These are phyloP conservation scores for Micoletzkya japonica DNA, from an alignment of 2,888 invertebrate species.

Conservation along the genomic window DNA sequence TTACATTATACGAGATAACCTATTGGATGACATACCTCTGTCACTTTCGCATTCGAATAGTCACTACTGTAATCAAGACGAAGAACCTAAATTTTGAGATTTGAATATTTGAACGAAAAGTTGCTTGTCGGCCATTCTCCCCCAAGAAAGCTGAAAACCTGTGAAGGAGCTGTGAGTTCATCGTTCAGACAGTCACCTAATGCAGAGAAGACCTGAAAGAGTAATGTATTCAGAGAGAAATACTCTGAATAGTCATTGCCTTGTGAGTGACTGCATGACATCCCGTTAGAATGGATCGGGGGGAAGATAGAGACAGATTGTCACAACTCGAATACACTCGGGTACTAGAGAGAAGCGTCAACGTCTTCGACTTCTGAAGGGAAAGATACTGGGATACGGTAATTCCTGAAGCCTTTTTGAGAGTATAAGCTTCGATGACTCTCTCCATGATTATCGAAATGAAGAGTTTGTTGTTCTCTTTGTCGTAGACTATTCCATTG, in stretches of 20 bases:
- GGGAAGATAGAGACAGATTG: not conserved
- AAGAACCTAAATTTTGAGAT: not conserved
- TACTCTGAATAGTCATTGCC: not conserved
- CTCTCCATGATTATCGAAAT: slow-evolving; percentile 37
- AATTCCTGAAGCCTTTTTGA: slow-evolving; percentile 29
- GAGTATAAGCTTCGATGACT: slow-evolving; percentile 34
- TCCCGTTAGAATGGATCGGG: slow-evolving; percentile 7
- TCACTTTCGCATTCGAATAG: not conserved
- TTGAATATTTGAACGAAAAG: not conserved
- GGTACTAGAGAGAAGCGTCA: not conserved
- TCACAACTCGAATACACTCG: slow-evolving; percentile 1
- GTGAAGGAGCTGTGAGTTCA: not conserved
- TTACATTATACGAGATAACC: not conserved
- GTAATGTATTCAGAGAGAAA: not conserved
- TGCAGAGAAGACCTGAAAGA: not conserved
- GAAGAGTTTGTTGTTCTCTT: slow-evolving; percentile 36
- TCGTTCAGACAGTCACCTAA: not conserved
- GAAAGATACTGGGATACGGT: not conserved
- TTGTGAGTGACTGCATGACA: slow-evolving; percentile 7
- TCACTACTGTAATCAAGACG: slow-evolving; percentile 1
- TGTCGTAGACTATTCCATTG: slow-evolving; percentile 42
- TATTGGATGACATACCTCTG: not conserved
- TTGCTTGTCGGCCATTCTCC: not conserved
- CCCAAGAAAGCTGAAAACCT: not conserved
- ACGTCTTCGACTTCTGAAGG: slow-evolving; percentile 9